Conservation (phyloP, 2,113 vertebrate genomes). For the Muntiacus muntjak region DNA sequence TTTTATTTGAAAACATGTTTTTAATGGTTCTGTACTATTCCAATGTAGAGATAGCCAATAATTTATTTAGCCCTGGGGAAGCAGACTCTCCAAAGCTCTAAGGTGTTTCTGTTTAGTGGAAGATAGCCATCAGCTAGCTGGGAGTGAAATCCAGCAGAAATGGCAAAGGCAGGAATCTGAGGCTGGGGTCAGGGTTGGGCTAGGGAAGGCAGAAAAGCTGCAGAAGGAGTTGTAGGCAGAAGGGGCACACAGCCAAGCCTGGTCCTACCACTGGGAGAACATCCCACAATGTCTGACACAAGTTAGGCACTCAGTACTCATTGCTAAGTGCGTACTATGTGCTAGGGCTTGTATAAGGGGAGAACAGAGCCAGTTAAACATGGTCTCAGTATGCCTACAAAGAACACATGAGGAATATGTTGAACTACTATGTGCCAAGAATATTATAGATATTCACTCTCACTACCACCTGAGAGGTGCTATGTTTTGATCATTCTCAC, state of each 20-base stretch:
- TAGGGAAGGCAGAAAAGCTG: neutral
- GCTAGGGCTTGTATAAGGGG: neutral
- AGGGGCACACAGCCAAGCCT: neutral
- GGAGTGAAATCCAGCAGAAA: neutral
- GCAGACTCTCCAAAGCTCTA: neutral
- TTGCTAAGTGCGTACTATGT: neutral
- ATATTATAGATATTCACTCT: neutral
- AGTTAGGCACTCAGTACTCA: neutral
- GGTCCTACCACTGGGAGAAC: neutral
- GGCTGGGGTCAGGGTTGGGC: neutral
- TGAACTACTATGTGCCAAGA: neutral
- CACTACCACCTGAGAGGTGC: neutral
- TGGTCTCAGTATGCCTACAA: neutral
- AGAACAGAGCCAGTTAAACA: neutral
- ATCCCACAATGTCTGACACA: neutral
- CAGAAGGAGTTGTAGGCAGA: neutral
- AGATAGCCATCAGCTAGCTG: neutral
- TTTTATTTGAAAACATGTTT: conserved; percentile 30
- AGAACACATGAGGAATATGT: neutral
- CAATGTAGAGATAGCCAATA: neutral
- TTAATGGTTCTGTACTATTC: neutral
- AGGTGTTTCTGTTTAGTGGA: conserved; percentile 4
- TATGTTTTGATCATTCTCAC: neutral
- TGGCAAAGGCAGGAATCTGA: neutral
- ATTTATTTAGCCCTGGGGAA: neutral